Base-by-base conservation (phyloP, 2,797 vertebrate species). In the Pogoniulus pusillus region DNA sequence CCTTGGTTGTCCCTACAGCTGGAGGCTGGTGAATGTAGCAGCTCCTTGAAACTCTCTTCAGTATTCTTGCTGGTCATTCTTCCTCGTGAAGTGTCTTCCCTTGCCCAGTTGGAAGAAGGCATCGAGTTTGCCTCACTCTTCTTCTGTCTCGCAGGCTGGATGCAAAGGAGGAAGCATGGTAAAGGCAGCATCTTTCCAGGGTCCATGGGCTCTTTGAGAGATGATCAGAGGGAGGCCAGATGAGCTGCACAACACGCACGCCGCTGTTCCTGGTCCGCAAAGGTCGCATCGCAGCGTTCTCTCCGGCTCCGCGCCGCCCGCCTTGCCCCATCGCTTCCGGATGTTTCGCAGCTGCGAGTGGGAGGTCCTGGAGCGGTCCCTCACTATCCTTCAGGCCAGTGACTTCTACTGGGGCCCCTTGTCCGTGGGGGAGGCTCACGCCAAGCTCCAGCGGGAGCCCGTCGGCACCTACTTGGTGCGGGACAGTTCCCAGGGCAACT, bases 401-500 rank as follows among this genome's bases (percentile, higher is more conserved):
- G 96, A 96, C 85, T 97, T 97, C 86, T 97, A 97, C 80, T 97
- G 97, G 97, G 97, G 97, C 19, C 95, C 97, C 30, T 89, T 97
- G 78, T 95, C 96, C 0, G 96, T 96, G 27, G 85, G 91, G 16
- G 96, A 97, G 82, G 97, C 97, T 47, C 97, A 97, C 0, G 95
- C 96, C 68, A 96, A 96, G 87, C 96, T 97, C 37, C 87, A 93
- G 57, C 54, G 1, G 54, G 94, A 97, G 70, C 95, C 96, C 0
- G 94, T 97, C 0, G 97, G 97, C 74, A 97, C 97, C 66, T 97
- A 97, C 58, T 84, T 97, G 79, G 93, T 97, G 69, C 95, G 97
- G 69, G 97, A 97, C 94, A 97, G 97, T 83, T 96, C 96, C 0
- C 97, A 96, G 73, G 95, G 96, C 32, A 96, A 96, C 91, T 96